A percentile compares a stretch with the other conserved stretches of the same genome.
Conservation (phyloP, 2,113 vertebrate species). For the Dicaeum eximium region DNA sequence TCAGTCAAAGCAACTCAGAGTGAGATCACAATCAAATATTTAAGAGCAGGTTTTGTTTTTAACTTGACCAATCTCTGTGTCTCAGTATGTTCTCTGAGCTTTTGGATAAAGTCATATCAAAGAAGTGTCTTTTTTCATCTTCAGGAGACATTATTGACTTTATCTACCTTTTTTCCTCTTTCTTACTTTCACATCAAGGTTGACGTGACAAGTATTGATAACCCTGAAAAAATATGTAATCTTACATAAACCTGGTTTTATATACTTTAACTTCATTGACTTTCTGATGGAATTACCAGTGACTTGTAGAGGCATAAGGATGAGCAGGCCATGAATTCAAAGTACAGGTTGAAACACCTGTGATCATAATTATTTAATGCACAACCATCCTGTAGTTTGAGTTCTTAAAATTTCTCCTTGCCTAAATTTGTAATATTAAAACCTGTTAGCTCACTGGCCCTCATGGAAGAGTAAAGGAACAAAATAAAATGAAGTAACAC, state of each 20-base stretch:
- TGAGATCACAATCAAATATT: neutral
- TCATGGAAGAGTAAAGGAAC: neutral
- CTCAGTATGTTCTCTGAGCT: neutral
- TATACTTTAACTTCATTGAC: neutral
- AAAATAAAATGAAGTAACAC: neutral
- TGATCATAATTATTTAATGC: neutral
- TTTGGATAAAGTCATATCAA: neutral
- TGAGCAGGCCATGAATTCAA: neutral
- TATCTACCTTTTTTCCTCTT: neutral
- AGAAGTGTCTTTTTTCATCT: neutral
- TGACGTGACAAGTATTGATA: neutral
- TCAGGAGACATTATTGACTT: neutral
- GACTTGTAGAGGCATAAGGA: neutral
- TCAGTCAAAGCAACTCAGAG: neutral
- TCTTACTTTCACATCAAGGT: neutral
- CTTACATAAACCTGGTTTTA: neutral
- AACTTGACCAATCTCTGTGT: neutral
- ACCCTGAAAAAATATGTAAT: neutral
- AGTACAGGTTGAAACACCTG: neutral
- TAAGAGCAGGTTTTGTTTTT: neutral
- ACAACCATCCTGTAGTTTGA: neutral
- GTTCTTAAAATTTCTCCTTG: neutral
- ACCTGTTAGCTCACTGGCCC: neutral
- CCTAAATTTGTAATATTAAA: neutral
- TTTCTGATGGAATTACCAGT: neutral